These are phyloP conservation scores for Caenorhabditis remanei DNA, from an alignment of 1,140 invertebrate species.

Conservation along the genomic window DNA sequence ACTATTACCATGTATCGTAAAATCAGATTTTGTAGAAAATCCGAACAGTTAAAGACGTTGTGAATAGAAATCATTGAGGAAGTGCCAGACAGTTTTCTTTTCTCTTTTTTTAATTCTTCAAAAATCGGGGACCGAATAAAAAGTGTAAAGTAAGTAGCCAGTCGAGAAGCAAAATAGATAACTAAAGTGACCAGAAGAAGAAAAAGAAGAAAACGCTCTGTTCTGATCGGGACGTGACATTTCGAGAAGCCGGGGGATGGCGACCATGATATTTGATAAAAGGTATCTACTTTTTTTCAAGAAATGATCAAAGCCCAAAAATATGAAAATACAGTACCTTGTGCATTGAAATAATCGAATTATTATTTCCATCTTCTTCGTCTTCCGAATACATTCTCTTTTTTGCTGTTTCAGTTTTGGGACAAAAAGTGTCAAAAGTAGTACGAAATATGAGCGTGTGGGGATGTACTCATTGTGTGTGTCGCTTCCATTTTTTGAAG, in stretches of 20 bases:
- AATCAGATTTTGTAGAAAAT: conserved; percentile 51
- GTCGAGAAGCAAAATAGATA: conserved; percentile 53
- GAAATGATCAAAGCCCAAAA: neutral
- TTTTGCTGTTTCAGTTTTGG: neutral
- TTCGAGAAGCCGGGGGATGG: conserved; percentile 7
- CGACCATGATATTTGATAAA: neutral
- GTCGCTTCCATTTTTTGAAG: conserved; percentile 52
- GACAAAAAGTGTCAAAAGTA: conserved; percentile 21
- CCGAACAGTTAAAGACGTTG: conserved; percentile 10
- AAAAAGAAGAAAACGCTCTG: conserved; percentile 21
- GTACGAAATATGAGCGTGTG: conserved; percentile 30
- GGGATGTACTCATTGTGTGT: conserved; percentile 49
- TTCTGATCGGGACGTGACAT: conserved; percentile 45
- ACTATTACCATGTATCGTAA: conserved; percentile 6
- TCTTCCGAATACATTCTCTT: conserved; percentile 9
- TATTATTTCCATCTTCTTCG: conserved; percentile 45
- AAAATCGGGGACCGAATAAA: neutral
- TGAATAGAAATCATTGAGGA: conserved; percentile 2
- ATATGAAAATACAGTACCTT: conserved; percentile 24
- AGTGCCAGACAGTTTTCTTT: neutral
- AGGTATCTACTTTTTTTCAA: neutral
- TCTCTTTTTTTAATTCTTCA: neutral
- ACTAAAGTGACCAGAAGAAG: neutral
- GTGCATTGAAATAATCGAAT: conserved; percentile 22
- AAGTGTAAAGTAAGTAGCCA: conserved; percentile 4